These are phyloP conservation scores for Hydropsyche tenuis DNA, from an alignment of 1,140 invertebrate genomes.

Conservation along the genomic window DNA sequence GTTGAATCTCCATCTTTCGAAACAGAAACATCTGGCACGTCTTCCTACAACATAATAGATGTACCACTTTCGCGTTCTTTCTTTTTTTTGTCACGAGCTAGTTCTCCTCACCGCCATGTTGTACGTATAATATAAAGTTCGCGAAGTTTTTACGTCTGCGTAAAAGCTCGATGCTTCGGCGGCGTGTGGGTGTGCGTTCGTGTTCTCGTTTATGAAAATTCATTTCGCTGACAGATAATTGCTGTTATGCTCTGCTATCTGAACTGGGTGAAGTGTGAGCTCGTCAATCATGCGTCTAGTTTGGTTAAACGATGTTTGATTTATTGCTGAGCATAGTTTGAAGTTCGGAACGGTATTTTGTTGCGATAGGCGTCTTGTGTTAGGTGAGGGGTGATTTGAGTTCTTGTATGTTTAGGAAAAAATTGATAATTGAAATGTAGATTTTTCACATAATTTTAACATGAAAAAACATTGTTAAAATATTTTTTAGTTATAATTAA, in stretches of 20 bases:
- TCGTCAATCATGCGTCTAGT: slow-evolving; percentile 6
- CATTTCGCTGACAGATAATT: not conserved
- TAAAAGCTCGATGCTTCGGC: too few relatives aligned
- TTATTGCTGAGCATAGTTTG: not conserved
- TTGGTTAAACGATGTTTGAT: slow-evolving; percentile 19
- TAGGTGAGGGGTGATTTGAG: too few relatives aligned
- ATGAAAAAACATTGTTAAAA: too few relatives aligned
- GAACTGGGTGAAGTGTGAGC: not conserved
- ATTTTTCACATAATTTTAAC: too few relatives aligned
- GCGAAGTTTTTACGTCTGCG: not conserved
- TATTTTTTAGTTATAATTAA: too few relatives aligned
- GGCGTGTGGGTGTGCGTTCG: too few relatives aligned
- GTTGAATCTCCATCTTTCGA: slow-evolving; percentile 18
- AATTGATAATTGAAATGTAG: too few relatives aligned
- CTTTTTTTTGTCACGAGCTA: slow-evolving; percentile 28
- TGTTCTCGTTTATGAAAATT: not conserved
- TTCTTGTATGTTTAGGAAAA: too few relatives aligned
- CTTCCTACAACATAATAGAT: slow-evolving; percentile 33
- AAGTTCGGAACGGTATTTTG: too few relatives aligned
- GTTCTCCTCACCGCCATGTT: slow-evolving; percentile 23
- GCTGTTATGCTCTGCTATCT: not conserved
- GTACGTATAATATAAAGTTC: slow-evolving; percentile 12
- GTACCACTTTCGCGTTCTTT: slow-evolving; percentile 33
- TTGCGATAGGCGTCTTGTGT: too few relatives aligned
- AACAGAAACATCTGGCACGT: slow-evolving; percentile 30